Evolutionary conservation across 2,888 invertebrate species (phyloP), one percentile per base, ranked within the genome.

Genomic region (Leptinotarsa haldemani): DNA sequence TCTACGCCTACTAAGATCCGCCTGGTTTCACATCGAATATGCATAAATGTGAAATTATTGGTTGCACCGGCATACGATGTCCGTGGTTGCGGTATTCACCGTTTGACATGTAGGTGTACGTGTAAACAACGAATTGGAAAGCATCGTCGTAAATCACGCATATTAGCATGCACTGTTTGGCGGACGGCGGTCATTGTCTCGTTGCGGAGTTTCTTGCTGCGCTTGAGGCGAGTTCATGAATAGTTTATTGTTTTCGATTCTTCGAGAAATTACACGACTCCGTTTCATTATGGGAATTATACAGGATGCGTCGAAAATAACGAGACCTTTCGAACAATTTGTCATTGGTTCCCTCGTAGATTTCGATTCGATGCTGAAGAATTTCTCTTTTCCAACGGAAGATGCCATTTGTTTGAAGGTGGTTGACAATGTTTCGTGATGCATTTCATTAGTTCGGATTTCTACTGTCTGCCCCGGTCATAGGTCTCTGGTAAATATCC

Each of bases 1-100:
- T 83, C 78, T 84, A 85, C 85, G 85, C 85, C 85, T 85, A 83
- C 84, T 80, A 68, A 82, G 83, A 81, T 81, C 83, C 84, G 82
- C 83, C 84, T 82, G 84, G 81, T 76, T 81, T 76, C 80, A 71
- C 69, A 70, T 75, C 73, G 70, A 75, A 75, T 75, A 69, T 68
- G 18, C 22, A 56, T 56, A 13, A 56, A 68, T 30, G 56, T 56
- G 40, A 56, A 68, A 68, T 68, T 56, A 58, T 68, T 56, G 46
- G 56, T 46, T 68, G 20, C 7, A 40, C 30, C 50, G 53, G 40
- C 30, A 50, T 25, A 52, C 58, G 58, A 58, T 58, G 25, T 58
- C 58, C 25, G 22, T 58, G 22, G 22, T 58, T 58, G 20, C 25
- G 58, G 58, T 20, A 58, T 58, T 22, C 16, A 40, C 15, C 50